Base-by-base conservation (phyloP, 2,113 vertebrate species). In the Ceyx cyanopectus region DNA sequence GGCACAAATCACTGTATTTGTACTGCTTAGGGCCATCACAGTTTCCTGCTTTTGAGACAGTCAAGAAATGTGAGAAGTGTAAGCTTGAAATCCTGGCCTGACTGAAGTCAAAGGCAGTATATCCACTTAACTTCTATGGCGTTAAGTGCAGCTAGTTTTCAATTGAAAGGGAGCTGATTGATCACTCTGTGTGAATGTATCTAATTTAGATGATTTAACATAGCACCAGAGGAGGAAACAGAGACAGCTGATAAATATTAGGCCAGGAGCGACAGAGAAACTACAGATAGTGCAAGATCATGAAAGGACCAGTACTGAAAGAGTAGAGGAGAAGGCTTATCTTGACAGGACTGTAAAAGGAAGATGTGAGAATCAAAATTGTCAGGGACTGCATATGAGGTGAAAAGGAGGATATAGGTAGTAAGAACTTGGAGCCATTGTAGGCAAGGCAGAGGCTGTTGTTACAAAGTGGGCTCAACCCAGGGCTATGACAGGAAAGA, bases 41-140 rank as follows among this genome's bases (percentile, higher is more conserved):
- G 85, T 87, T 80, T 91, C 54, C 50, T 76, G 73, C 67, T 74
- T 95, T 92, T 80, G 67, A 87, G 74, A 82, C 27, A 93, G 74
- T 26, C 63, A 81, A 86, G 77, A 83, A 93, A 75, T 12, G 5
- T 40, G 53, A 76, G 62, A 63, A 74, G 40, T 16, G 4, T n/a
- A 56, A 89, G 51, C 60, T 30, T 85, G 51, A 91, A 89, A 85
- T 70, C 72, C 63, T 63, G 63, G 32, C 50, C n/a, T 50, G 5
- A 9, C 18, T 65, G 62, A 93, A 94, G 60, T 83, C 68, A 75
- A 83, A 68, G 62, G 14, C 54, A 83, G 53, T 34, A 83, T 18
- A 60, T 29, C 51, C 56, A 40, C 22, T 81, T 45, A 68, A 79
- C 83, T 90, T 78, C 61, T 30, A 3, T 12, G 7, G 24, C 27